Conservation (phyloP, 37 sponge, comb jelly and placozoan genomes). For the Geodia barretti region DNA sequence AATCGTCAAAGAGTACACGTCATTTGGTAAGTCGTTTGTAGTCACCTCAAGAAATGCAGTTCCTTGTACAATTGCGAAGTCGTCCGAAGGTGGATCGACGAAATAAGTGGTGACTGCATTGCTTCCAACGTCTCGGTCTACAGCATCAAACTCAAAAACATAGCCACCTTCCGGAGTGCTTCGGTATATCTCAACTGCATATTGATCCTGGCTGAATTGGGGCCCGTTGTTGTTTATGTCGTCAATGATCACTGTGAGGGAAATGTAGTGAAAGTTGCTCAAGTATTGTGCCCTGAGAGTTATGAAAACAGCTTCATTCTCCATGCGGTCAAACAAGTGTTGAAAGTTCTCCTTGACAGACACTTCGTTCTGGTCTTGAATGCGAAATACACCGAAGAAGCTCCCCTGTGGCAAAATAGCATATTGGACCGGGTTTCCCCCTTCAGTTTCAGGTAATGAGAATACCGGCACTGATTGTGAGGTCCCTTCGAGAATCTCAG, state of each 20-base stretch:
- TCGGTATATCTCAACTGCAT: conserved; percentile 50
- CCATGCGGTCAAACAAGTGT: conserved; percentile 24
- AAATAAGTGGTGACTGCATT: conserved; percentile 27
- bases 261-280: conserved; percentile 50
- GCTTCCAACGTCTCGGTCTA: conserved; percentile 52
- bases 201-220: conserved; percentile 19
- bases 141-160: conserved; percentile 37
- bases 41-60: conserved; percentile 40
- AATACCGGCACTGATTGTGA: neutral
- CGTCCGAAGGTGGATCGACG: neutral
- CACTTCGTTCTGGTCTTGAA: neutral
- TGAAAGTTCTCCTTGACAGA: neutral
- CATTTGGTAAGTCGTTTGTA: neutral
- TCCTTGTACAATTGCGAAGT: conserved; percentile 29
- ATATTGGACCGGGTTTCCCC: neutral
- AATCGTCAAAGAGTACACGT: conserved; percentile 16
- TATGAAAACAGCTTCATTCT: conserved; percentile 56
- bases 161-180: conserved; percentile 44
- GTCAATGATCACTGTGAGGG: conserved; percentile 52
- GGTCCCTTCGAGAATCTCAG: conserved; percentile 22
- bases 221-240: conserved; percentile 75
- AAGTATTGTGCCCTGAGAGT: conserved; percentile 41
- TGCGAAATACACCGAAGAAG: conserved; percentile 10
- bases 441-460: neutral
- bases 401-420: conserved; percentile 7